A percentile compares a stretch with the other conserved stretches of the same genome.
Evolutionary conservation across 2,888 invertebrate genomes (phyloP).

Genomic region (Heliconius charithonia): DNA sequence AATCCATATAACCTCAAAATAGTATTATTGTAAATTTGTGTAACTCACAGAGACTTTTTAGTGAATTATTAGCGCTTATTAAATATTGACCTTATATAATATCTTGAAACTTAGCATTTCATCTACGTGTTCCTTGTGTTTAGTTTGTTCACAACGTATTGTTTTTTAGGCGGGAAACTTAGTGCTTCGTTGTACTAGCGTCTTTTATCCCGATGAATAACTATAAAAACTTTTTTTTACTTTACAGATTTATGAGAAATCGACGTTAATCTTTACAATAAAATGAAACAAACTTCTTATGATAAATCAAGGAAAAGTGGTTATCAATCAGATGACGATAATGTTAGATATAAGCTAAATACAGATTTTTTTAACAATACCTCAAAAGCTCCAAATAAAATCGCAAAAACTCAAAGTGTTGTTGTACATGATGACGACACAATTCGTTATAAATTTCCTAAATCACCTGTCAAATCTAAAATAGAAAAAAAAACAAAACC

Average conservation of each 20-base stretch:
- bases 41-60: not conserved
- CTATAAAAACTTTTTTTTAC: not conserved
- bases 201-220: not conserved
- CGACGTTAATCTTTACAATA: constrained; percentile 13
- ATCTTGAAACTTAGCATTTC: not conserved
- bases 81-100: not conserved
- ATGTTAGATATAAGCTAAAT: constrained; percentile 73
- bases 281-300: constrained; percentile 61
- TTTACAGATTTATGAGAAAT: constrained; percentile 34
- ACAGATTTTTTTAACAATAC: constrained; percentile 61
- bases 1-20: constrained; percentile 59
- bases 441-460: constrained; percentile 71
- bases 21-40: not conserved
- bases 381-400: constrained; percentile 50
- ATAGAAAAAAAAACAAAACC: constrained; percentile 64
- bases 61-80: not conserved
- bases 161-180: constrained; percentile 66
- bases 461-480: constrained; percentile 61
- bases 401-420: constrained; percentile 54
- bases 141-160: not conserved
- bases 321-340: constrained; percentile 75
- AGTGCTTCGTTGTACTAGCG: not conserved
- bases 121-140: not conserved
- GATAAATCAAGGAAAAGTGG: constrained; percentile 63
- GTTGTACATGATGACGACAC: constrained; percentile 64